A percentile compares a stretch with the other conserved stretches of the same genome.
Conservation (phyloP, 2,113 vertebrate species). For the Quiscalus mexicanus region DNA sequence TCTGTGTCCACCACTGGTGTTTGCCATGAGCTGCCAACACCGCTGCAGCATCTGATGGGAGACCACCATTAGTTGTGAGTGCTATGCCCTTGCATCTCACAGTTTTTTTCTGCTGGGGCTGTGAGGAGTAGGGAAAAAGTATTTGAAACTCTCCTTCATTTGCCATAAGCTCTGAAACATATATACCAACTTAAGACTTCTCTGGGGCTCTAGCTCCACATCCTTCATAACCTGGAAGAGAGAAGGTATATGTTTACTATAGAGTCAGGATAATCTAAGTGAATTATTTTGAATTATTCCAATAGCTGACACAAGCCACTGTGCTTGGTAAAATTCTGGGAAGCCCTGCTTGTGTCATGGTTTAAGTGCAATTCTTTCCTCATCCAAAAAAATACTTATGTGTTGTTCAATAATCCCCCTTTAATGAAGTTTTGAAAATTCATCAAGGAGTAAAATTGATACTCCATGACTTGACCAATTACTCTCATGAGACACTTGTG, state of each 20-base stretch:
- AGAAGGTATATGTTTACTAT: neutral
- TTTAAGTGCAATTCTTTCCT: neutral
- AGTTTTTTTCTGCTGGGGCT: neutral
- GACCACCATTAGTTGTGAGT: neutral
- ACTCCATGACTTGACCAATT: neutral
- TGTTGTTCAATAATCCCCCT: neutral
- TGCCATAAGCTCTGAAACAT: neutral
- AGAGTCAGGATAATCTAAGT: neutral
- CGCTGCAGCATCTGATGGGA: neutral
- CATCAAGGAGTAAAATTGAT: neutral
- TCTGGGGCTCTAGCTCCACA: neutral
- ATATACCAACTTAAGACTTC: neutral
- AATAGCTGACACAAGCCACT: neutral
- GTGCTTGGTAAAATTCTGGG: neutral
- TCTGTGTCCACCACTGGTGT: neutral
- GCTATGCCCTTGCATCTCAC: accelerated
- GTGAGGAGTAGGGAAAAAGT: neutral
- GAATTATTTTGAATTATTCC: neutral
- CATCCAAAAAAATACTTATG: neutral
- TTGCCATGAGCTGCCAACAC: neutral
- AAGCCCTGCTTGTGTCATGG: neutral
- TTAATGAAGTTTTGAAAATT: neutral
- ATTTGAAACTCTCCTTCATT: neutral
- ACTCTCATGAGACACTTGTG: neutral
- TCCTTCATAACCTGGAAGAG: neutral